Percentiles rank a stretch among this genome's conserved stretches.
These are phyloP conservation scores for Hippocampus guttulatus DNA, from an alignment of 2,113 vertebrate species.

Conservation along the genomic window DNA sequence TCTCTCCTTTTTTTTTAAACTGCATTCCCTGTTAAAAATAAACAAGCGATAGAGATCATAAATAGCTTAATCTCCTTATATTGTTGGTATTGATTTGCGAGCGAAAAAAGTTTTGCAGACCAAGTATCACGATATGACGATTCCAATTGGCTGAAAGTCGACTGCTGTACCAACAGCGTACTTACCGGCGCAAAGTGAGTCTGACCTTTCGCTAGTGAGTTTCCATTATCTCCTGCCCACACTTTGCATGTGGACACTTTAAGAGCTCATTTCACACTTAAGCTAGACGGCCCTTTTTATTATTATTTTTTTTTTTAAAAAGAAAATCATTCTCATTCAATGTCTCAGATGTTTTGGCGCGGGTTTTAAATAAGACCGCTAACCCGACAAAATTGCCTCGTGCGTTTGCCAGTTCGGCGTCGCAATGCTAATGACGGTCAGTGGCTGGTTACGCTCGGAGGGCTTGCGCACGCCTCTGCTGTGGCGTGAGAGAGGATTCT, in stretches of 20 bases:
- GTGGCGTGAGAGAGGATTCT: conserved; percentile 46
- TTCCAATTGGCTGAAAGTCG: background rate
- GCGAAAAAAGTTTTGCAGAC: background rate
- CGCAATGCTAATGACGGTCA: conserved; percentile 49
- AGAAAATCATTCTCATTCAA: conserved; percentile 14
- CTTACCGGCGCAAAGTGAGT: conserved; percentile 14
- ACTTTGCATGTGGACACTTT: conserved; percentile 24
- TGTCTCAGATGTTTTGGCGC: conserved; percentile 24
- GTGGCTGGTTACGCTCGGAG: conserved; percentile 47
- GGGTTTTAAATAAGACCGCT: conserved; percentile 15
- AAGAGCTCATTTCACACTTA: conserved; percentile 34
- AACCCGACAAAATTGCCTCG: conserved; percentile 14
- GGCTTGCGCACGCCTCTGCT: conserved; percentile 36
- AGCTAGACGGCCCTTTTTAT: conserved; percentile 26
- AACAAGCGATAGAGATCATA: background rate
- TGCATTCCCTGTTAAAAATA: background rate
- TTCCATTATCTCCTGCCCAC: conserved; percentile 52
- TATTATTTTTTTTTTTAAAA: conserved; percentile 4
- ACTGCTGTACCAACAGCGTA: background rate
- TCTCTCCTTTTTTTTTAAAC: background rate
- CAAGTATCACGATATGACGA: background rate
- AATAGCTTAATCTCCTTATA: background rate
- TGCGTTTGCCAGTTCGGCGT: conserved; percentile 15
- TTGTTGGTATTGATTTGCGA: conserved; percentile 1
- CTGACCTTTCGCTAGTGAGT: conserved; percentile 38